A percentile compares a stretch with the other conserved stretches of the same genome.
Evolutionary conservation across 1,140 invertebrate genomes (phyloP).

Genomic region (Pachypsylla venusta): DNA sequence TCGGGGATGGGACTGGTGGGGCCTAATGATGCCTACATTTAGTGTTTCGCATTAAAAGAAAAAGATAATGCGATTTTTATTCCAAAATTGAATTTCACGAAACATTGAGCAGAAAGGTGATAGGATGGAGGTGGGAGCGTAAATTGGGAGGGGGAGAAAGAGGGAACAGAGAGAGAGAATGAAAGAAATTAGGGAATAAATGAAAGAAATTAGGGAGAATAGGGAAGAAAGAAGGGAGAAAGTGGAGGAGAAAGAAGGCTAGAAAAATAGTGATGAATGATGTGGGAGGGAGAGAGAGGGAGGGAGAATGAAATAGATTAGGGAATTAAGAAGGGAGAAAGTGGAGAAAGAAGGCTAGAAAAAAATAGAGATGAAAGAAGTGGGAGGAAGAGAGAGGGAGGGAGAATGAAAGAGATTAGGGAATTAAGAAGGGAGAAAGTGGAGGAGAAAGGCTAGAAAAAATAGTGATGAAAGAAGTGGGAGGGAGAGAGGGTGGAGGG

Average conservation of each 20-base stretch:
- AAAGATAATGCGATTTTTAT: constrained; percentile 6
- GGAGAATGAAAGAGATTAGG: too few species aligned
- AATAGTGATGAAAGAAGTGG: too few species aligned
- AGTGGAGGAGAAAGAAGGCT: background rate
- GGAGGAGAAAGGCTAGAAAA: too few species aligned
- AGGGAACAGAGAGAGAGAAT: background rate
- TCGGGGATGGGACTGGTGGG: background rate
- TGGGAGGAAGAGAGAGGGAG: too few species aligned
- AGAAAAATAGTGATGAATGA: background rate
- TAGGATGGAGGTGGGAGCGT: background rate
- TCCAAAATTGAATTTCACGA: background rate
- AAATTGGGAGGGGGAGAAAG: background rate
- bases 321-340: too few species aligned
- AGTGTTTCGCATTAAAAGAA: background rate
- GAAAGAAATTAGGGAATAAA: background rate
- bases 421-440: too few species aligned
- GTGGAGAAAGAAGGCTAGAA: too few species aligned
- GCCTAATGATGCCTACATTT: background rate
- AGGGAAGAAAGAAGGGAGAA: background rate
- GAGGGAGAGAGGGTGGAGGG: too few species aligned
- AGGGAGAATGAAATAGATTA: too few species aligned
- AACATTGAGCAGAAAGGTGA: background rate
- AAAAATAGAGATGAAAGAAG: too few species aligned
- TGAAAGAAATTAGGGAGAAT: background rate
- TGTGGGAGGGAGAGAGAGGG: background rate